Base-by-base conservation (phyloP, 2,888 invertebrate genomes). In the Apoda limacodes region DNA sequence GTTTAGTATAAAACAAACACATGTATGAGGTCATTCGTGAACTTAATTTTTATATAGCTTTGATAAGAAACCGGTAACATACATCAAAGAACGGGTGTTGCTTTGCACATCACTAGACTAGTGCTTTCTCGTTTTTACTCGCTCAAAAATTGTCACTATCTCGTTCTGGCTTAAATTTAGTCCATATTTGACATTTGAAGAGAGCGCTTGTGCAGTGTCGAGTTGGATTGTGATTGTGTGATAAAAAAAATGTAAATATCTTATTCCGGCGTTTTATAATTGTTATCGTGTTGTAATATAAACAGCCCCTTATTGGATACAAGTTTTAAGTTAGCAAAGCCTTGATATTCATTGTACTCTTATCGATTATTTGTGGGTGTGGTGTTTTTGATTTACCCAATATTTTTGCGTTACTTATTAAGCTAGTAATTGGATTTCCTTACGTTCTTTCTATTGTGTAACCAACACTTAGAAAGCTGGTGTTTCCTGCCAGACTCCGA, bases 101-200 rank as follows among this genome's bases (percentile, higher is more conserved):
- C n/a, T n/a, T n/a, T n/a, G n/a, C n/a, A 49, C 59, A 49, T 54
- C 60, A 50, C 58, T 60, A 52, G 40, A n/a, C 34, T 36, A 35
- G 30, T 40, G 29, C 28, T 39, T 43, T 45, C 25, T 67, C 63
- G 57, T 55, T 51, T 41, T 69, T 49, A 20, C 41, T 39, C 64
- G 10, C 33, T 10, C 6, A 12, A 25, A 20, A 37, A 30, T 38
- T 34, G 30, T 35, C 39, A 42, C 45, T 36, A 30, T 63, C 55
- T 60, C 52, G 41, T 58, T 59, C 45, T 42, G 43, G 42, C 43
- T 41, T 36, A 38, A 25, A 48, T 48, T 48, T 55, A 75, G 71
- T 76, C 59, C 55, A 39, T 56, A 62, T 55, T 61, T 72, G 69
- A 60, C 72, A 60, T 54, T 63, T 46, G 48, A 31, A 48, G 54